phyloP scores from a whole-genome alignment of 2,888 invertebrate genomes.

The Mythimna pallens region DNA sequence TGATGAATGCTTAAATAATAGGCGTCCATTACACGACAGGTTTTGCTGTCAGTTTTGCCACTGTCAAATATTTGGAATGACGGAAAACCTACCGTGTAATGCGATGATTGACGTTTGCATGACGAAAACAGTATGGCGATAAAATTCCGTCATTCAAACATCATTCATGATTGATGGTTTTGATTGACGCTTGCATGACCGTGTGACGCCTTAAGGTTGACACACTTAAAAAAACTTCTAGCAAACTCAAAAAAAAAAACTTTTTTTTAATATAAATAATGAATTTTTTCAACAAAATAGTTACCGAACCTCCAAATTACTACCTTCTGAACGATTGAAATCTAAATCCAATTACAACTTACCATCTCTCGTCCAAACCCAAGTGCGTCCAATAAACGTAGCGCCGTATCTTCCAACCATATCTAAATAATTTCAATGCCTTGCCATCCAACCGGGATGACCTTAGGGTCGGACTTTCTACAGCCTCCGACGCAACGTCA shows the following conservation, averaged over 20 bases:
- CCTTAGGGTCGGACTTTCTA: conserved; percentile 85
- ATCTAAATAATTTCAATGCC: conserved; percentile 67
- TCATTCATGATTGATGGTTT: too few relatives aligned
- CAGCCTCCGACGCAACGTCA: conserved; percentile 75
- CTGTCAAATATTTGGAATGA: too few relatives aligned
- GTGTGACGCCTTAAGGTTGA: neutral
- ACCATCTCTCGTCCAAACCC: conserved; percentile 43
- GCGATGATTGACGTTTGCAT: too few relatives aligned
- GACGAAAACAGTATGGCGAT: too few relatives aligned
- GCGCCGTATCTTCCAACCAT: conserved; percentile 58
- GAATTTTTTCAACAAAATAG: conserved; percentile 7
- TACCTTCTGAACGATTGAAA: conserved; percentile 51
- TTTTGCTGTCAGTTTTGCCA: too few relatives aligned
- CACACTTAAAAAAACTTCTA: neutral
- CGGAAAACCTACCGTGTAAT: too few relatives aligned
- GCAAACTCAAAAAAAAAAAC: neutral
- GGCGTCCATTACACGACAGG: too few relatives aligned
- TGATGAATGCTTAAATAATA: too few relatives aligned
- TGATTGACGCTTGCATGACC: too few relatives aligned
- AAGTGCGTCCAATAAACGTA: conserved; percentile 56
- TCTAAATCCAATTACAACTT: conserved; percentile 62
- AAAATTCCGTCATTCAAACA: too few relatives aligned
- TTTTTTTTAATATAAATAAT: neutral
- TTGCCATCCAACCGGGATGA: conserved; percentile 69
- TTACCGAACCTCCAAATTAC: conserved; percentile 41